These are phyloP conservation scores for Theonella swinhoei DNA, from an alignment of 37 sponge, comb jelly and placozoan genomes.

Conservation along the genomic window DNA sequence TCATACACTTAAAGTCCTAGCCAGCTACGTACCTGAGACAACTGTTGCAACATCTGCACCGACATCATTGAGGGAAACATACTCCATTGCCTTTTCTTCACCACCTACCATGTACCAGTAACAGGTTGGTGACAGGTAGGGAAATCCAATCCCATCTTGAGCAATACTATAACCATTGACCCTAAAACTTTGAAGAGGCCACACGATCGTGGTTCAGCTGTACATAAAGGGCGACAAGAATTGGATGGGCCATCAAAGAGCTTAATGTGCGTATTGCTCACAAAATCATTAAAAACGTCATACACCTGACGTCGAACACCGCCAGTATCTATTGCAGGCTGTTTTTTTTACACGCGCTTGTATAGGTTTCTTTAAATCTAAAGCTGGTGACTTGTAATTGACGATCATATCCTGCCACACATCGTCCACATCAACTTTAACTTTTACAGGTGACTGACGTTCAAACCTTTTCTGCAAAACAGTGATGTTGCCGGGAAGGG, in stretches of 20 bases:
- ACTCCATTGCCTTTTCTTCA: conserved; percentile 7
- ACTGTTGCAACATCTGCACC: not conserved
- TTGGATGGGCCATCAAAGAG: conserved; percentile 30
- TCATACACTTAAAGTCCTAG: not conserved
- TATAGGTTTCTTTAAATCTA: not conserved
- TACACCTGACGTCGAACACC: conserved; percentile 34
- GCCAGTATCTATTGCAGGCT: conserved; percentile 40
- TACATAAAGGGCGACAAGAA: not conserved
- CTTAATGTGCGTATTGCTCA: not conserved
- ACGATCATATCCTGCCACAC: conserved; percentile 11
- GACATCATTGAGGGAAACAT: not conserved
- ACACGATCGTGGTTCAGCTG: conserved; percentile 11
- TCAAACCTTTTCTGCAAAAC: not conserved
- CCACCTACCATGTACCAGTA: conserved; percentile 43
- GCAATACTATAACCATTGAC: conserved; percentile 27
- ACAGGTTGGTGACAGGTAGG: conserved; percentile 15
- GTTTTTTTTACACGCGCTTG: not conserved
- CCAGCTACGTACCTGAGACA: not conserved
- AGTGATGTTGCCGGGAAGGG: not conserved
- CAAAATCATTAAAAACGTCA: conserved; percentile 2
- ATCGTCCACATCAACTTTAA: conserved; percentile 7
- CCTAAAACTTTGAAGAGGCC: conserved; percentile 31
- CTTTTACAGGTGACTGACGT: not conserved
- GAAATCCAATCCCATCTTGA: conserved; percentile 50
- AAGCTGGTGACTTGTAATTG: conserved; percentile 1